phyloP scores from a whole-genome alignment of 2,113 vertebrate genomes.

The Lagopus leucura region DNA sequence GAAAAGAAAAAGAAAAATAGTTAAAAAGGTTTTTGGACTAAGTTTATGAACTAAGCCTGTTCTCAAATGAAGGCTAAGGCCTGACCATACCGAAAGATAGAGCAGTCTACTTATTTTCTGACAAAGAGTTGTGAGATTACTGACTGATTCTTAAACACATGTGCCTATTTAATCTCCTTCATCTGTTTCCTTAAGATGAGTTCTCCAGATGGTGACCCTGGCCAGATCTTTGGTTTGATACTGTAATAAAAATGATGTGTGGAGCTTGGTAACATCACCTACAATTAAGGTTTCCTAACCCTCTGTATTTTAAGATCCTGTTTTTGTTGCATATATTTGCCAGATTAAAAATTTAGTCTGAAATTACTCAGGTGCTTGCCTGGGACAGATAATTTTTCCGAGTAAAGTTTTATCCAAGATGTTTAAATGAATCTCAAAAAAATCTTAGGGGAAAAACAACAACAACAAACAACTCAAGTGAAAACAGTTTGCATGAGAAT shows the following conservation, averaged over 20 bases:
- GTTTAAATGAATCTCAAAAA: background rate
- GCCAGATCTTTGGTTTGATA: constrained; percentile 11
- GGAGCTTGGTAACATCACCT: constrained; percentile 8
- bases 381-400: background rate
- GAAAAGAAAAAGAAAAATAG: background rate
- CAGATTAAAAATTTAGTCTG: constrained; percentile 24
- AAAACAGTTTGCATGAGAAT: background rate
- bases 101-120: background rate
- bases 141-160: background rate
- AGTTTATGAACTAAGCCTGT: background rate
- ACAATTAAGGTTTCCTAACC: constrained; percentile 44
- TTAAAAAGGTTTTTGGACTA: background rate
- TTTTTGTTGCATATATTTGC: constrained; percentile 20
- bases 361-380: constrained; percentile 20
- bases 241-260: constrained; percentile 22
- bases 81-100: background rate
- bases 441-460: background rate
- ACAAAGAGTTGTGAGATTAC: background rate
- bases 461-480: fast-evolving
- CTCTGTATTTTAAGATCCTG: constrained; percentile 58
- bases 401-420: background rate
- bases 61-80: background rate
- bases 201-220: background rate
- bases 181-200: background rate
- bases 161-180: background rate